phyloP scores from a whole-genome alignment of 2,797 vertebrate genomes.

The Arnoldichthys spilopterus region DNA sequence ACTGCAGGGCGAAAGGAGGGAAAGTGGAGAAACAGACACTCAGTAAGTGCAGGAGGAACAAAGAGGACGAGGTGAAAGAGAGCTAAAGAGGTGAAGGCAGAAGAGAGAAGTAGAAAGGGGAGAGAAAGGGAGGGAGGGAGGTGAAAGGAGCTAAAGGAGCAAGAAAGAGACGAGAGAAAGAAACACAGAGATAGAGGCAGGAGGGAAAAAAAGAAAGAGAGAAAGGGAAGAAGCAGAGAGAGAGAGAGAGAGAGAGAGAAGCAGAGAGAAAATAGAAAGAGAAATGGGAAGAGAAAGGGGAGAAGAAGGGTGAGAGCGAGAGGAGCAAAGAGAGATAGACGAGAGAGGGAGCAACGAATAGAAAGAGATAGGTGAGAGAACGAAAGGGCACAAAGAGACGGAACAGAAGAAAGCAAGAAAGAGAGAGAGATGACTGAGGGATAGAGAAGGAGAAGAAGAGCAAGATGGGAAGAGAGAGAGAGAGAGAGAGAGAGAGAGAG shows the following conservation, averaged over 20 bases:
- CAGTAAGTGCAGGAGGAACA: background rate
- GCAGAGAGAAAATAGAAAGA: background rate
- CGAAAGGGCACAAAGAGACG: background rate
- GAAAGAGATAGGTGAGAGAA: slow-evolving; percentile 1
- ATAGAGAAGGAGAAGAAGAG: background rate
- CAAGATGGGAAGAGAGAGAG: background rate
- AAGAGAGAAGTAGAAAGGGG: background rate
- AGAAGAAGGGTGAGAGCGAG: background rate
- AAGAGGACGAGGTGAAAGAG: background rate
- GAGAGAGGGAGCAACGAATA: slow-evolving; percentile 29
- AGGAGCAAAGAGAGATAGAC: slow-evolving; percentile 29
- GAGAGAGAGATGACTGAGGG: too few relatives aligned
- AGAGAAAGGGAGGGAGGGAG: background rate
- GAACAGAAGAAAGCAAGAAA: too few relatives aligned
- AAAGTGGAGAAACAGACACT: slow-evolving; percentile 7
- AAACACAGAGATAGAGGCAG: background rate
- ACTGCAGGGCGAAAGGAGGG: slow-evolving; percentile 55
- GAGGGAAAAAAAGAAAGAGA: background rate
- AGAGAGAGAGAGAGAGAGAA: background rate
- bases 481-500: background rate
- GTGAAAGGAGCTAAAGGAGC: background rate
- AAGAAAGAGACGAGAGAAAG: slow-evolving; percentile 12
- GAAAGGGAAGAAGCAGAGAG: background rate
- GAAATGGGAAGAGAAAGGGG: background rate
- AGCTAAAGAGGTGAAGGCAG: background rate